These are phyloP conservation scores for Argopecten irradians DNA, from an alignment of 1,140 invertebrate species.

Conservation along the genomic window DNA sequence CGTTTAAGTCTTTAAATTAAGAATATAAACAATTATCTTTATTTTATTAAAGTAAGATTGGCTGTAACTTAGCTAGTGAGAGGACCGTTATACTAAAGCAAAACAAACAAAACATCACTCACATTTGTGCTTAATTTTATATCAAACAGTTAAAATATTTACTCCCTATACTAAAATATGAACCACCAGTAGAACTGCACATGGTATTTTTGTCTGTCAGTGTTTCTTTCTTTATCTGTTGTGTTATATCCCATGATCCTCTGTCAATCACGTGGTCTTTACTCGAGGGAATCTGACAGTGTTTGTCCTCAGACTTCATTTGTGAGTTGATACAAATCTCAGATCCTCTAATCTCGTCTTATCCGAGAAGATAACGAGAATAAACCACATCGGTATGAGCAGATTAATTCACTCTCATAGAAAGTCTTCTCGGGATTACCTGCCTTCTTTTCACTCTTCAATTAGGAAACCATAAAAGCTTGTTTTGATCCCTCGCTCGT, in stretches of 20 bases:
- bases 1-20: too few relatives aligned
- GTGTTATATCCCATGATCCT: background rate
- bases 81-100: too few relatives aligned
- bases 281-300: background rate
- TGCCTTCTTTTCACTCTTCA: constrained; percentile 15
- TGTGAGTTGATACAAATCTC: background rate
- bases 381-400: background rate
- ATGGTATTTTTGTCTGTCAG: too few relatives aligned
- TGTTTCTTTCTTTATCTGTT: background rate
- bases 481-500: background rate
- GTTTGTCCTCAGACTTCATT: background rate
- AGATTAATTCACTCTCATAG: background rate
- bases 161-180: too few relatives aligned
- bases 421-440: background rate
- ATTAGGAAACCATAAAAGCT: constrained; percentile 22
- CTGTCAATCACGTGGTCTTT: background rate
- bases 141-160: too few relatives aligned
- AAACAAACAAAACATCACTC: too few relatives aligned
- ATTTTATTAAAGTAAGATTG: too few relatives aligned
- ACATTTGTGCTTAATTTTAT: too few relatives aligned
- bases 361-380: background rate
- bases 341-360: background rate
- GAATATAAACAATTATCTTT: too few relatives aligned
- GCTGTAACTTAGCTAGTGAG: too few relatives aligned
- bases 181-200: too few relatives aligned